phyloP scores from a whole-genome alignment of 2,113 vertebrate species.

The Strix uralensis region DNA sequence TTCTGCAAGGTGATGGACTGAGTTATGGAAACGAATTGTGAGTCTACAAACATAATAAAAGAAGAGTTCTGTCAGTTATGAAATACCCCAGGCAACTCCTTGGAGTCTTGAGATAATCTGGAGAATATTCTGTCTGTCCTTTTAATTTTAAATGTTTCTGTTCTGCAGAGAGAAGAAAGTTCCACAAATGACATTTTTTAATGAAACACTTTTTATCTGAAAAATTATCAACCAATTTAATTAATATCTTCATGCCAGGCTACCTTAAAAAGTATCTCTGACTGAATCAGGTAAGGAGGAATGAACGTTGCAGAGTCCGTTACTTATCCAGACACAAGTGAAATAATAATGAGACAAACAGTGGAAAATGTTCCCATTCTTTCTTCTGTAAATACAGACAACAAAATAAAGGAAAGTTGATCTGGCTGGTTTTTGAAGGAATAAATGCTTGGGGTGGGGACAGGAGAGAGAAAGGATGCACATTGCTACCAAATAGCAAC shows the following conservation, averaged over 20 bases:
- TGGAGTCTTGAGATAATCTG: not conserved
- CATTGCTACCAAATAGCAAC: accelerated
- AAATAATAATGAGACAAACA: not conserved
- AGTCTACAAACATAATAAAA: not conserved
- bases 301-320: not conserved
- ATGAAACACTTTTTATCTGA: not conserved
- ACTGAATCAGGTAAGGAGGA: not conserved
- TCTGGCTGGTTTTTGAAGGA: not conserved
- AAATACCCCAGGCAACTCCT: not conserved
- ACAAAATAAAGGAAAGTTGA: not conserved
- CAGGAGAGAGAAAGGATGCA: not conserved
- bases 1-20: not conserved
- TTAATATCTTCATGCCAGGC: not conserved
- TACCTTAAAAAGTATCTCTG: not conserved
- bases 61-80: not conserved
- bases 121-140: not conserved
- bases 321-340: not conserved
- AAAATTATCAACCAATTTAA: not conserved
- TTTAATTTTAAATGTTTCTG: slow-evolving; percentile 3
- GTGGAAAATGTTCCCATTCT: not conserved
- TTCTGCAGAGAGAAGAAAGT: not conserved
- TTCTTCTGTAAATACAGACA: not conserved
- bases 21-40: not conserved
- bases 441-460: not conserved
- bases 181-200: not conserved